Evolutionary conservation across 2,797 vertebrate genomes (phyloP).

Genomic region (Enteromius afrohamiltoni): DNA sequence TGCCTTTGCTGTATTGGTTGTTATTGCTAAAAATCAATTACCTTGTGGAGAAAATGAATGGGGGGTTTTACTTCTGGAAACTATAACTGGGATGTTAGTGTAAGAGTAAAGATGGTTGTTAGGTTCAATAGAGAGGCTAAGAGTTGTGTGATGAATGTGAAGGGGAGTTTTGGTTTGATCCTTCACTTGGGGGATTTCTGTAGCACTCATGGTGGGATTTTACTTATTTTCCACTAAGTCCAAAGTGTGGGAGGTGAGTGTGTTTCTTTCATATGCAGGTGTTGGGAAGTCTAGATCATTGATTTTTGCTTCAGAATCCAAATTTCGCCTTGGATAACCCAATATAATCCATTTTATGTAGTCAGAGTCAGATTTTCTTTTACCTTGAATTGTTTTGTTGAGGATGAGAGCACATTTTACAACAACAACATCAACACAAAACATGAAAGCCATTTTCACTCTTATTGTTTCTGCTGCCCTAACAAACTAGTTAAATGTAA

Average conservation of each 20-base stretch:
- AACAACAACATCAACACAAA: background rate
- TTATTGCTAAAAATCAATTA: background rate
- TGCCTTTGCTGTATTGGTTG: background rate
- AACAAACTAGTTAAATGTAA: too few species aligned
- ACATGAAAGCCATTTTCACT: too few species aligned
- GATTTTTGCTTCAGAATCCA: background rate
- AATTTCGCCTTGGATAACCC: background rate
- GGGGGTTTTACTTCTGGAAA: background rate
- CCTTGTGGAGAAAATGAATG: background rate
- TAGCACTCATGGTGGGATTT: background rate
- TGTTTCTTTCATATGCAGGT: background rate
- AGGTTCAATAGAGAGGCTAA: background rate
- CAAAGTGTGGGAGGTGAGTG: background rate
- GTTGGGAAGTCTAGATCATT: background rate
- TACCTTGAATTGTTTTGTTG: background rate
- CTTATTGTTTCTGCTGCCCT: too few species aligned
- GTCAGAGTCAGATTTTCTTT: background rate
- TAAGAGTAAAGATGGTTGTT: background rate
- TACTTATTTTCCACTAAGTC: background rate
- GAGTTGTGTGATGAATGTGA: background rate
- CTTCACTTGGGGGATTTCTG: constrained; percentile 8
- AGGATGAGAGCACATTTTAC: background rate
- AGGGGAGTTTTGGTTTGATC: background rate
- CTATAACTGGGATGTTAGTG: background rate
- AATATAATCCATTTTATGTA: background rate